Conservation (phyloP, 64 coral and sea anemone genomes). For the Dendronephthya gigantea region DNA sequence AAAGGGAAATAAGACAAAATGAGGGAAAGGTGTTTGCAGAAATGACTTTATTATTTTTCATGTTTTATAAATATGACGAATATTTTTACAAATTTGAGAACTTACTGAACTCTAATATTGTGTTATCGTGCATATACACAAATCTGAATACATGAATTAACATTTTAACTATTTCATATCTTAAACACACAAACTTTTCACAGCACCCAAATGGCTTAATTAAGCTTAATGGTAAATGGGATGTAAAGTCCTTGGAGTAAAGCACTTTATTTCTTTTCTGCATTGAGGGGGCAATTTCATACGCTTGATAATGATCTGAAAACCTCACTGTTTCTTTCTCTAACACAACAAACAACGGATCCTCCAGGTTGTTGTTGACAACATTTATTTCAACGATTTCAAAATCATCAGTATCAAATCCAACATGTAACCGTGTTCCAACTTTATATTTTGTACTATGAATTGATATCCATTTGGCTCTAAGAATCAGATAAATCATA, state of each 20-base stretch:
- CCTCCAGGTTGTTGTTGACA: not conserved
- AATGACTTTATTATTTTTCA: not conserved
- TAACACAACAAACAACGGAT: conserved; percentile 1
- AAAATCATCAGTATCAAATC: not conserved
- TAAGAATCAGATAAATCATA: not conserved
- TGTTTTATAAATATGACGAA: not conserved
- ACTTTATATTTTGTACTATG: conserved; percentile 19
- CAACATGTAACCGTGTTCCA: not conserved
- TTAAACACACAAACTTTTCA: not conserved
- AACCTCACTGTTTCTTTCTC: not conserved
- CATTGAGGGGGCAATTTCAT: not conserved
- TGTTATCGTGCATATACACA: no score
- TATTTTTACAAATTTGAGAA: not conserved
- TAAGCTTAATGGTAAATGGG: conserved; percentile 1
- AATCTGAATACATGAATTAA: no score
- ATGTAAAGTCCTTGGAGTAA: not conserved
- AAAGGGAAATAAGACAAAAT: no score
- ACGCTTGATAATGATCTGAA: conserved; percentile 3
- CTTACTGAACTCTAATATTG: no score
- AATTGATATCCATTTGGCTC: conserved; percentile 20
- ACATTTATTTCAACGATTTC: not conserved
- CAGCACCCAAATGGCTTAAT: conserved; percentile 9
- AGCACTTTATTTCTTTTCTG: not conserved
- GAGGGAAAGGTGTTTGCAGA: no score
- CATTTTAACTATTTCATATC: conserved; percentile 14